phyloP scores from a whole-genome alignment of 2,797 vertebrate species.

The Okamejei kenojei region DNA sequence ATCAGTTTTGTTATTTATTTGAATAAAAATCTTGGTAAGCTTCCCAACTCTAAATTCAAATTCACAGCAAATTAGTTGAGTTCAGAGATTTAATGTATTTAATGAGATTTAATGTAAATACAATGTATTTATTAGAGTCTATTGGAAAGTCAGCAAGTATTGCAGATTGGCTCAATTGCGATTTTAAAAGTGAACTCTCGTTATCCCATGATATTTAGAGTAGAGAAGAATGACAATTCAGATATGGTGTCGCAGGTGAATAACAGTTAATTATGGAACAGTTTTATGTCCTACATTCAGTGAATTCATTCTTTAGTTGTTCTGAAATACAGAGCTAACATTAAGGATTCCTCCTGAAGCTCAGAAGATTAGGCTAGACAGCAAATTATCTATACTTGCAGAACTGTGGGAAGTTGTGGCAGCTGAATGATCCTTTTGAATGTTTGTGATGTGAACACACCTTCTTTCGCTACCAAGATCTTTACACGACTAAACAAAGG shows the following conservation, averaged over 20 bases:
- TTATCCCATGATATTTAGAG: background rate
- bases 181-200: background rate
- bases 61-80: background rate
- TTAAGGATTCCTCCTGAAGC: background rate
- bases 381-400: background rate
- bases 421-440: background rate
- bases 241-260: background rate
- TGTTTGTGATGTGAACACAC: background rate
- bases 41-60: background rate
- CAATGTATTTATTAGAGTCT: background rate
- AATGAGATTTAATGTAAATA: too few species aligned
- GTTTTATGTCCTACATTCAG: background rate
- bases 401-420: background rate
- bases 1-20: slow-evolving; percentile 13
- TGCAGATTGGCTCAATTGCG: background rate
- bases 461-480: background rate
- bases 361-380: background rate
- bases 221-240: background rate
- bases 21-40: background rate
- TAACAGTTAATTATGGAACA: background rate
- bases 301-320: too few species aligned
- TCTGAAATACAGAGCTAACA: background rate
- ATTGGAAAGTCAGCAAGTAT: background rate
- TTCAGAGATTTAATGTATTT: background rate
- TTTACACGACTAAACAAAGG: background rate